These are phyloP conservation scores for Cavia porcellus DNA, from an alignment of 2,113 vertebrate genomes.

Conservation along the genomic window DNA sequence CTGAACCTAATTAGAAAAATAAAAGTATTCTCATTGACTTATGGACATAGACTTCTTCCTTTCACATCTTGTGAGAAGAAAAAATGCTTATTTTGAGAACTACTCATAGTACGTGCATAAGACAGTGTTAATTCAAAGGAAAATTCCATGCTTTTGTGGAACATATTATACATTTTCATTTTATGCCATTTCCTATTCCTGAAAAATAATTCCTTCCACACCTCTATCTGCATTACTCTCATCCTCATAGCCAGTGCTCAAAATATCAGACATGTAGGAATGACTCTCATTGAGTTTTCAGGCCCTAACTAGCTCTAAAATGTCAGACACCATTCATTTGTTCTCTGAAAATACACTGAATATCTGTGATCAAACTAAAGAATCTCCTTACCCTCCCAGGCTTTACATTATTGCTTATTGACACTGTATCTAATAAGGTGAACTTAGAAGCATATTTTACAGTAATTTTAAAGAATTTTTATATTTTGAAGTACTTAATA, in stretches of 20 bases:
- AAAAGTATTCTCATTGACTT: not conserved
- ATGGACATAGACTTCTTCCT: not conserved
- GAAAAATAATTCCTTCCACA: not conserved
- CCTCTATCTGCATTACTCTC: not conserved
- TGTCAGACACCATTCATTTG: not conserved
- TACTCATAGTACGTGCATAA: not conserved
- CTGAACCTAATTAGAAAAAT: not conserved
- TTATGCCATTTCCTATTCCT: not conserved
- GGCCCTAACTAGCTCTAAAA: not conserved
- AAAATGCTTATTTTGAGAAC: not conserved
- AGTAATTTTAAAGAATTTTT: constrained; percentile 1
- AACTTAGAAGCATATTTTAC: not conserved
- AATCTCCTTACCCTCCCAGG: not conserved
- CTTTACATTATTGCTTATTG: not conserved
- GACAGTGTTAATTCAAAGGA: not conserved
- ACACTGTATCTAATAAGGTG: not conserved
- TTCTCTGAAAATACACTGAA: not conserved
- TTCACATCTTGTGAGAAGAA: not conserved
- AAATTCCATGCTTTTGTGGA: not conserved
- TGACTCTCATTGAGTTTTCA: not conserved
- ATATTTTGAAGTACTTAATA: not conserved
- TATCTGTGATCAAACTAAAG: not conserved
- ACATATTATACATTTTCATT: not conserved
- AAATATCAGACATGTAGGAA: not conserved
- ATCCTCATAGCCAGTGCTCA: not conserved